A percentile compares a stretch with the other conserved stretches of the same genome.
Evolutionary conservation across 2,888 invertebrate species (phyloP).

Genomic region (Argyra leucocephala): DNA sequence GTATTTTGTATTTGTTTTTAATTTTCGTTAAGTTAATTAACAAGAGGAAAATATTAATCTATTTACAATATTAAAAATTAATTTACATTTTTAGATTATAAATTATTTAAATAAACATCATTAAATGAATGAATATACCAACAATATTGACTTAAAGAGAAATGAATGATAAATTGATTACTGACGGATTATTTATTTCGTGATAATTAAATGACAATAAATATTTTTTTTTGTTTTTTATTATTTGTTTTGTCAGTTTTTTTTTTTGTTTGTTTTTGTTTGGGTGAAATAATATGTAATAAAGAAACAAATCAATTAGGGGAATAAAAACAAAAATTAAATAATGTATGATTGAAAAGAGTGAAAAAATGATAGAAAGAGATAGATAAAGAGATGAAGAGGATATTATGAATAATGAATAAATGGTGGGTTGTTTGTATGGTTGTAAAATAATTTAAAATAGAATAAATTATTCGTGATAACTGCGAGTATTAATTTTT

Average conservation of each 20-base stretch:
- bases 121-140: background rate
- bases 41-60: too few species aligned
- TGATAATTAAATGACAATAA: slow-evolving; percentile 3
- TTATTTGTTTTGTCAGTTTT: too few species aligned
- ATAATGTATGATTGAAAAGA: background rate
- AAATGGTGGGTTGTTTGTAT: too few species aligned
- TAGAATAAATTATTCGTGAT: too few species aligned
- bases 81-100: background rate
- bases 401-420: too few species aligned
- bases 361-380: too few species aligned
- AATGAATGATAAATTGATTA: slow-evolving; percentile 1
- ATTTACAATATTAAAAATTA: background rate
- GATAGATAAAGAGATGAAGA: too few species aligned
- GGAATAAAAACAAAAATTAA: background rate
- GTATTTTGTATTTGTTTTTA: too few species aligned
- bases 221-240: background rate
- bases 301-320: background rate
- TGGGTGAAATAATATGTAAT: background rate
- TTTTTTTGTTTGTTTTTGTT: too few species aligned
- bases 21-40: too few species aligned
- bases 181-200: background rate
- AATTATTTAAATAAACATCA: background rate
- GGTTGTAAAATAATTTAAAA: too few species aligned
- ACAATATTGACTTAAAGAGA: background rate
- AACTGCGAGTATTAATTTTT: too few species aligned